A percentile compares a stretch with the other conserved stretches of the same genome.
Evolutionary conservation across 2,797 vertebrate genomes (phyloP).

Genomic region (Pampus argenteus): DNA sequence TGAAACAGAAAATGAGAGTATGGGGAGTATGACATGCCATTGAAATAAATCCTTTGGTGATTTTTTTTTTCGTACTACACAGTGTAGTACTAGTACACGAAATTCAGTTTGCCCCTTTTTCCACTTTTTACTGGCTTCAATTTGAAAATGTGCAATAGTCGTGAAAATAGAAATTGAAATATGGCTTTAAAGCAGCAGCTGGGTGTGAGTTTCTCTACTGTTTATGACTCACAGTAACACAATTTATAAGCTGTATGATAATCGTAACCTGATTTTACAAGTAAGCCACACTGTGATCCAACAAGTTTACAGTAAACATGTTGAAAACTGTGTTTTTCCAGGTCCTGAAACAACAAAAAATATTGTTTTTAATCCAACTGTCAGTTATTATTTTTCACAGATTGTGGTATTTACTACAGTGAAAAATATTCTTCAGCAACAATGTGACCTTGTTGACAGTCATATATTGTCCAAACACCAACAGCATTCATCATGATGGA

Average conservation of each 20-base stretch:
- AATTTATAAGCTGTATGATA: too few species aligned
- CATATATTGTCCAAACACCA: slow-evolving; percentile 10
- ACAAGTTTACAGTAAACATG: neutral
- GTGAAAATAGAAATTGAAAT: too few species aligned
- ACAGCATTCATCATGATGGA: slow-evolving; percentile 9
- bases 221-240: too few species aligned
- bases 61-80: neutral
- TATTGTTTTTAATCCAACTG: neutral
- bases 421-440: neutral
- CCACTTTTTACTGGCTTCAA: too few species aligned
- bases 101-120: too few species aligned
- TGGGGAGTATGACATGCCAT: neutral
- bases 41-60: neutral
- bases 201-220: too few species aligned
- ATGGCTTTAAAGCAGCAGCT: too few species aligned
- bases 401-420: neutral
- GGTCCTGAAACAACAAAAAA: neutral
- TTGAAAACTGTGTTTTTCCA: neutral
- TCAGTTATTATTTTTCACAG: neutral
- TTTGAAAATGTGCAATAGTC: too few species aligned
- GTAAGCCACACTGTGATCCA: neutral
- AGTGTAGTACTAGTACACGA: neutral
- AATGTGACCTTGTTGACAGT: slow-evolving; percentile 12
- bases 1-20: too few species aligned
- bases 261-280: too few species aligned